Evolutionary conservation across 1,140 invertebrate genomes (phyloP).

Genomic region (Drosophila persimilis): DNA sequence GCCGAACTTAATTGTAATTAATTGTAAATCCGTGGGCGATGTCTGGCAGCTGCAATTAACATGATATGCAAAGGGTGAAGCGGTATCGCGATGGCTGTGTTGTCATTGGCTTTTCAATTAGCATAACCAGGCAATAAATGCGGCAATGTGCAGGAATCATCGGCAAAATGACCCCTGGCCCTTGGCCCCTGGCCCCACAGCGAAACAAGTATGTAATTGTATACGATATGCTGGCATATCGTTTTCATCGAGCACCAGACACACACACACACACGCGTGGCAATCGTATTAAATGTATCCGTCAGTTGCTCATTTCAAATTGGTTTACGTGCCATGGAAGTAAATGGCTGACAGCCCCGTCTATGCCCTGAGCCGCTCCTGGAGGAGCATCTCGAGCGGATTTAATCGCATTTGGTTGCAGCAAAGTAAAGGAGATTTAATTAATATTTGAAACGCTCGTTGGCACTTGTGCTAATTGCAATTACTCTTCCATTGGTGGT

Average conservation of each 20-base stretch:
- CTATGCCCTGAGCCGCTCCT: conserved; percentile 1
- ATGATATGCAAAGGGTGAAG: conserved; percentile 7
- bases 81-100: conserved; percentile 10
- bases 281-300: conserved; percentile 67
- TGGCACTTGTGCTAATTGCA: conserved; percentile 42
- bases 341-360: conserved; percentile 59
- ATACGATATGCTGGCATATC: conserved; percentile 29
- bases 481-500: conserved; percentile 14
- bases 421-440: conserved; percentile 23
- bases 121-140: conserved; percentile 60
- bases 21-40: not conserved
- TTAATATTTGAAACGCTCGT: conserved; percentile 42
- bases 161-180: conserved; percentile 2
- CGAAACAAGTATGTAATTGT: conserved; percentile 8
- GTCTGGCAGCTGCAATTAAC: conserved; percentile 20
- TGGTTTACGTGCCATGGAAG: conserved; percentile 66
- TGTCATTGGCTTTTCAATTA: conserved; percentile 69
- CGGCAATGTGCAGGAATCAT: conserved; percentile 54
- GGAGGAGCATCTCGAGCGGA: not conserved
- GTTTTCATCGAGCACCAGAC: conserved; percentile 15
- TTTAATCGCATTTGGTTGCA: conserved; percentile 30
- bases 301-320: conserved; percentile 74
- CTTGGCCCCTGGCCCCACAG: no score
- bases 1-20: conserved; percentile 8
- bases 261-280: conserved; percentile 14